Percentiles rank a stretch among this genome's conserved stretches.
phyloP scores from a whole-genome alignment of 2,797 vertebrate species.

The Typhlichthys eigenmanni region DNA sequence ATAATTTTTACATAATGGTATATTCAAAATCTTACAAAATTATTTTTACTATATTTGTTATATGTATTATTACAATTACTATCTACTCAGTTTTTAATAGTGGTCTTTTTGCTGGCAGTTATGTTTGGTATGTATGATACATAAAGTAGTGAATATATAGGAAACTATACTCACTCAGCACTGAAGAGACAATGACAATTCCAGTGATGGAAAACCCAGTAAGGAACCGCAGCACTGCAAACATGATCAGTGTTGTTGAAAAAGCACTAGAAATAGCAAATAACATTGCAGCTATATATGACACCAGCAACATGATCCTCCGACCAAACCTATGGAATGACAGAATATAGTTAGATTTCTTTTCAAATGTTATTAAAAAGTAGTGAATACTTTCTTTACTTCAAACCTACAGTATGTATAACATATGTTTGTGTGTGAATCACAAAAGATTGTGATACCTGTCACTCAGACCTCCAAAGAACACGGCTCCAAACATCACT shows the following conservation, averaged over 20 bases:
- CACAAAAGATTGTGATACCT: slow-evolving; percentile 50
- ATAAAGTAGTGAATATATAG: background rate
- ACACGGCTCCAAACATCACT: slow-evolving; percentile 69
- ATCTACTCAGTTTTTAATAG: no score
- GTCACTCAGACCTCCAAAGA: slow-evolving; percentile 71
- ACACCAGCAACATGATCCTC: slow-evolving; percentile 59
- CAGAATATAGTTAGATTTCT: no score
- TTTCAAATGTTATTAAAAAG: background rate
- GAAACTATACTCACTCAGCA: slow-evolving; percentile 61
- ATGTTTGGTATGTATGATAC: background rate
- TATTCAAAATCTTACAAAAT: no score
- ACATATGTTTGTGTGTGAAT: background rate
- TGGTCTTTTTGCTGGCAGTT: background rate
- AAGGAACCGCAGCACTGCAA: slow-evolving; percentile 68
- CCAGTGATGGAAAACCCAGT: slow-evolving; percentile 68
- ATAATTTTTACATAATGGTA: no score
- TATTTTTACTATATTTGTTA: background rate
- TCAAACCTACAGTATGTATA: background rate
- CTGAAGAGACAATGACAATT: slow-evolving; percentile 61
- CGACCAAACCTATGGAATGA: slow-evolving; percentile 65
- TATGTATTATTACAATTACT: no score
- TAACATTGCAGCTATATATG: slow-evolving; percentile 46
- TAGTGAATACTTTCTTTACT: background rate
- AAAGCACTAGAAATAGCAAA: slow-evolving; percentile 67
- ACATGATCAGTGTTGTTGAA: slow-evolving; percentile 57